phyloP scores from a whole-genome alignment of 2,797 vertebrate species.

The Iguana delicatissima region DNA sequence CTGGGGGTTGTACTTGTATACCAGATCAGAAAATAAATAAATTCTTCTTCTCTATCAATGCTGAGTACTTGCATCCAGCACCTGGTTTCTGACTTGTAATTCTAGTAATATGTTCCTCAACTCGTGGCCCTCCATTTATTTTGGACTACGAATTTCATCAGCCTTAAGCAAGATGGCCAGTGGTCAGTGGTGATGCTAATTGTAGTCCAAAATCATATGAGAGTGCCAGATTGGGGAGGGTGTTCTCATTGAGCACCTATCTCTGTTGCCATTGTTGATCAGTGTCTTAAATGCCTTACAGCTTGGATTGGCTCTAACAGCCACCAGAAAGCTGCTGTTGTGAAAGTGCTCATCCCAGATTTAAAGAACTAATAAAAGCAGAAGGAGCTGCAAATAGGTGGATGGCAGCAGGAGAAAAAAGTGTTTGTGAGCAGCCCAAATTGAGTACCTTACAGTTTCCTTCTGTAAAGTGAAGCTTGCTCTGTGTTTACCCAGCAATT shows the following conservation, averaged over 20 bases:
- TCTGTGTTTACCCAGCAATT: neutral
- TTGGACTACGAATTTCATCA: neutral
- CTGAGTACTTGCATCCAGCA: neutral
- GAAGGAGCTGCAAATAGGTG: neutral
- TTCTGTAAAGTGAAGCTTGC: neutral
- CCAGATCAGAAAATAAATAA: too few relatives aligned
- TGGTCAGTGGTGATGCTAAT: too few relatives aligned
- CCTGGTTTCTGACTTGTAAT: neutral
- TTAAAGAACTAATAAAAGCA: neutral
- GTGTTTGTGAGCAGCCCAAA: too few relatives aligned
- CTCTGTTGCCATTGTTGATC: too few relatives aligned
- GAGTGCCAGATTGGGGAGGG: too few relatives aligned
- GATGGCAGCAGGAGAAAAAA: neutral
- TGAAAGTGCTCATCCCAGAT: neutral
- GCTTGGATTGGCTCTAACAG: neutral
- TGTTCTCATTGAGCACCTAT: too few relatives aligned
- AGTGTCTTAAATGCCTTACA: neutral
- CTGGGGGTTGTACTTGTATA: neutral
- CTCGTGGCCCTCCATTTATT: neutral
- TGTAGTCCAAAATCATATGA: too few relatives aligned
- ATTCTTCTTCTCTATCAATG: neutral
- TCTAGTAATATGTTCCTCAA: neutral
- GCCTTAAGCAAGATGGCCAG: neutral
- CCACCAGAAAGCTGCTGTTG: neutral
- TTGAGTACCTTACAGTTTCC: neutral